Percentiles rank a stretch among this genome's conserved stretches.
These are phyloP conservation scores for Choristoneura rosaceana DNA, from an alignment of 2,888 invertebrate genomes.

Conservation along the genomic window DNA sequence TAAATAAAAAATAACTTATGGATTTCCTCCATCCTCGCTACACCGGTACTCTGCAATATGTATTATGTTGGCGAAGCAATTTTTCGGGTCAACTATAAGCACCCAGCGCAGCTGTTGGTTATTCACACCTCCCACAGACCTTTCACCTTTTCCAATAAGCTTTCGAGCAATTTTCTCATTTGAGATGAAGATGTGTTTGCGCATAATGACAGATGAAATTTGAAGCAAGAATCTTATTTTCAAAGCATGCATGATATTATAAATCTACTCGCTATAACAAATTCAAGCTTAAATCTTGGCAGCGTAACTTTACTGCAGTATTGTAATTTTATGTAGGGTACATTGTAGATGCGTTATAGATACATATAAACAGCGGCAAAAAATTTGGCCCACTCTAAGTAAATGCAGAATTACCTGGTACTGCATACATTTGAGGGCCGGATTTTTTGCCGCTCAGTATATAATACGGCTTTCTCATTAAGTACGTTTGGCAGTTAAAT, in stretches of 20 bases:
- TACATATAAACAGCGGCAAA: too few species aligned
- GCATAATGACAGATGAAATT: background rate
- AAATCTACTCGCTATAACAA: too few species aligned
- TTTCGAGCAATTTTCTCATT: slow-evolving; percentile 22
- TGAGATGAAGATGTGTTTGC: background rate
- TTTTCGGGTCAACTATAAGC: slow-evolving; percentile 21
- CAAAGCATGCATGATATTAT: background rate
- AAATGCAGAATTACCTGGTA: too few species aligned
- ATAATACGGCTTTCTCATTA: too few species aligned
- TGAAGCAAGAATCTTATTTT: background rate
- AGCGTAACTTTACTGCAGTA: too few species aligned
- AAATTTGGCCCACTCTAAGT: too few species aligned
- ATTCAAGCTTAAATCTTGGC: too few species aligned
- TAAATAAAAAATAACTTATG: slow-evolving; percentile 1
- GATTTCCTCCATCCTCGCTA: background rate
- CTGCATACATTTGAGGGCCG: too few species aligned
- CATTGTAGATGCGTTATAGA: too few species aligned
- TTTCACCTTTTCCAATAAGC: slow-evolving; percentile 17
- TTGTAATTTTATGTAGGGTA: too few species aligned
- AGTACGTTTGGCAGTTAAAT: too few species aligned
- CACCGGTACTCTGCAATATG: background rate
- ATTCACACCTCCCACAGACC: slow-evolving; percentile 12
- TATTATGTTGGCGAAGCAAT: slow-evolving; percentile 14
- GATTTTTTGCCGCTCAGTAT: too few species aligned
- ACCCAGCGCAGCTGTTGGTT: slow-evolving; percentile 20